A percentile compares a stretch with the other conserved stretches of the same genome.
Evolutionary conservation across 2,888 invertebrate genomes (phyloP).

Genomic region (Mycalesis mineus): DNA sequence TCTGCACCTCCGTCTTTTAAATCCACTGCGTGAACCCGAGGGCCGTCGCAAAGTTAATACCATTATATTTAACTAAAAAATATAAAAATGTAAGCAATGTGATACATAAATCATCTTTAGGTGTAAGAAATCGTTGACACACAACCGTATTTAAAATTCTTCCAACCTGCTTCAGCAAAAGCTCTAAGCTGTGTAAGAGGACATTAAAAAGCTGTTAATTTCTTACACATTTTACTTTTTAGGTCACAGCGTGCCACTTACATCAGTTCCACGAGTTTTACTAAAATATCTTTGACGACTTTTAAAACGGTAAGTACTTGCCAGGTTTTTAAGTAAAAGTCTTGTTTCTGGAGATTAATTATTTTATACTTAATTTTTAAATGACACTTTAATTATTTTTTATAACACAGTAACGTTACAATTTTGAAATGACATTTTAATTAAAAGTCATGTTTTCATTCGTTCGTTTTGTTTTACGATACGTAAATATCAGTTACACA

Average conservation of each 20-base stretch:
- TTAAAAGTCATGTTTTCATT: too few species aligned
- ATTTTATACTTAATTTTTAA: background rate
- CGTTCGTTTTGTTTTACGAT: too few species aligned
- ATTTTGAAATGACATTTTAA: too few species aligned
- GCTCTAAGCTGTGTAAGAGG: background rate
- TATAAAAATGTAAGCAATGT: too few species aligned
- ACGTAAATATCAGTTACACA: too few species aligned
- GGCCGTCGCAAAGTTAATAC: too few species aligned
- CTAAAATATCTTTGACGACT: conserved; percentile 28
- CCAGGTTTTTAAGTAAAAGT: background rate
- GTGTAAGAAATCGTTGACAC: background rate
- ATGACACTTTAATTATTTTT: background rate
- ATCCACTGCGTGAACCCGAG: too few species aligned
- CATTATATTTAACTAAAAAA: too few species aligned
- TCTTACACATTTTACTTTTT: conserved; percentile 24
- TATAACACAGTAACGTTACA: background rate
- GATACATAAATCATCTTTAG: background rate
- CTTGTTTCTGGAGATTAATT: background rate
- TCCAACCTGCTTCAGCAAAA: background rate
- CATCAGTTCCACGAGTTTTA: conserved; percentile 26
- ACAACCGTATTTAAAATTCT: conserved; percentile 2
- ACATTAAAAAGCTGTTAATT: conserved; percentile 19
- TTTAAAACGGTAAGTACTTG: conserved; percentile 22
- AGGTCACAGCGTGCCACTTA: conserved; percentile 28
- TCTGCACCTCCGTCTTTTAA: too few species aligned